Percentiles rank a stretch among this genome's conserved stretches.
These are phyloP conservation scores for Eurypyga helias DNA, from an alignment of 2,113 vertebrate species.

Conservation along the genomic window DNA sequence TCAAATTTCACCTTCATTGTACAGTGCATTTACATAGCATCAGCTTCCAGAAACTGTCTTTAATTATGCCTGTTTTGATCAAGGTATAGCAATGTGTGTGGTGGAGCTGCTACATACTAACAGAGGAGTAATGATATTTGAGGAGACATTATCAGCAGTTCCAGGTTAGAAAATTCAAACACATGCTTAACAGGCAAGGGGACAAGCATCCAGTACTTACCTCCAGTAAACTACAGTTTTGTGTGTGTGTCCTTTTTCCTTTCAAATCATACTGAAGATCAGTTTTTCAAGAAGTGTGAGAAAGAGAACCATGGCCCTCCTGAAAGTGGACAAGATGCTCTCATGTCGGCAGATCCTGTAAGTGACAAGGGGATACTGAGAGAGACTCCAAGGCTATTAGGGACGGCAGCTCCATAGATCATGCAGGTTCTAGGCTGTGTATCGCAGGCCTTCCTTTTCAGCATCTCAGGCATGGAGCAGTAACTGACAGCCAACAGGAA, in stretches of 20 bases:
- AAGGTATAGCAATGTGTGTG: neutral
- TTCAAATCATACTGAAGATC: constrained; percentile 16
- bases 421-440: neutral
- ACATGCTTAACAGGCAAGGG: neutral
- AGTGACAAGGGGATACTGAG: neutral
- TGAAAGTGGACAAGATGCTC: neutral
- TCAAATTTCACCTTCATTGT: neutral
- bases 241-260: neutral
- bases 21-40: neutral
- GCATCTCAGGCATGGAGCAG: neutral
- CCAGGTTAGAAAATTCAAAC: neutral
- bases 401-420: neutral
- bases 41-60: neutral
- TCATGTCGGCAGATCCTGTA: neutral
- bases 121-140: neutral
- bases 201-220: neutral
- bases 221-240: neutral
- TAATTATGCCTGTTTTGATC: neutral
- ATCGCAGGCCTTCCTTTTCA: neutral
- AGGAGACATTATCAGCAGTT: neutral
- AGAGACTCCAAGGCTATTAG: neutral
- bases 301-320: neutral
- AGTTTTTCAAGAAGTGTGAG: constrained; percentile 3
- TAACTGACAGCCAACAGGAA: neutral
- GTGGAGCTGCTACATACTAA: neutral